These are phyloP conservation scores for Tetragnatha versicolor DNA, from an alignment of 1,140 invertebrate species.

Conservation along the genomic window DNA sequence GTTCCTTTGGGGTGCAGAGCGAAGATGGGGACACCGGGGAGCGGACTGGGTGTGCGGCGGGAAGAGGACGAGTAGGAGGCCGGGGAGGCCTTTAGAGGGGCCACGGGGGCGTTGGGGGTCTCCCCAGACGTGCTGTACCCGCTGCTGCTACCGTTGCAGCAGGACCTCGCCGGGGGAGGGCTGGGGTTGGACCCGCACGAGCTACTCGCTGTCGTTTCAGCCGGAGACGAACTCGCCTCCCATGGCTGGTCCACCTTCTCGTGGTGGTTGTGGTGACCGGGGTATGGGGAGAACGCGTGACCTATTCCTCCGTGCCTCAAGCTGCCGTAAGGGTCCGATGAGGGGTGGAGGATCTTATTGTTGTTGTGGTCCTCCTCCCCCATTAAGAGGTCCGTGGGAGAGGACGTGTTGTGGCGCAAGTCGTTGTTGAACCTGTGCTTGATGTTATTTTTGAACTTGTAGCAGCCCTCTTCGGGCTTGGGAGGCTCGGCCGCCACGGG, in stretches of 20 bases:
- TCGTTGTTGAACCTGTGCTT: slow-evolving; percentile 79
- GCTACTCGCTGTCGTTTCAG: slow-evolving; percentile 53
- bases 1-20: slow-evolving; percentile 82
- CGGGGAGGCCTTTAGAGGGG: neutral
- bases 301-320: slow-evolving; percentile 2
- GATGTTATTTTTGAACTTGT: slow-evolving; percentile 95
- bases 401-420: slow-evolving; percentile 38
- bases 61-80: slow-evolving; percentile 60
- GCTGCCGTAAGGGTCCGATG: neutral
- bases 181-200: slow-evolving; percentile 55
- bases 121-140: slow-evolving; percentile 57
- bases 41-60: slow-evolving; percentile 56
- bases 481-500: neutral
- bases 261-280: neutral
- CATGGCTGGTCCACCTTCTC: slow-evolving; percentile 43
- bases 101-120: slow-evolving; percentile 3
- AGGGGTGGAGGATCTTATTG: slow-evolving; percentile 1
- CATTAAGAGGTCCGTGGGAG: slow-evolving; percentile 25
- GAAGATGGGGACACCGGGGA: slow-evolving; percentile 74
- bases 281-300: slow-evolving; percentile 26
- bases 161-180: slow-evolving; percentile 28
- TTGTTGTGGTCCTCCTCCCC: slow-evolving; percentile 47
- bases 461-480: slow-evolving; percentile 65
- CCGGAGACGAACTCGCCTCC: no score
- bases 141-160: slow-evolving; percentile 49